Conservation (phyloP, 2,888 invertebrate species). For the Drosophila setosimentum region DNA sequence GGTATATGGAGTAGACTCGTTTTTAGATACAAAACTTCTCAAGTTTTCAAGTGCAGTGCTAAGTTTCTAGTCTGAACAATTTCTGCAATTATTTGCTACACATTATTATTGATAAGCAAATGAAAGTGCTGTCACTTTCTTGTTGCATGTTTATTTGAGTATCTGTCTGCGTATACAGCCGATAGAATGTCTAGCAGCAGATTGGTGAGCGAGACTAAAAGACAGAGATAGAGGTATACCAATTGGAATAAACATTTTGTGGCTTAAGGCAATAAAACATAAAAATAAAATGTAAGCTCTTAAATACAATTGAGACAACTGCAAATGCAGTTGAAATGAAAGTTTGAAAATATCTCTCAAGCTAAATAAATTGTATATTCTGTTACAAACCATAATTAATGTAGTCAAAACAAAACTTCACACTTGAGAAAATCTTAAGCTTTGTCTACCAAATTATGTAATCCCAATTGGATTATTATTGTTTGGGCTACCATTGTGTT, state of each 20-base stretch:
- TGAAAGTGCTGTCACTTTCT: neutral
- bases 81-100: conserved; percentile 5
- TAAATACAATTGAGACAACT: neutral
- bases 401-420: too few relatives aligned
- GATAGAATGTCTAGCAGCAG: neutral
- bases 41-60: neutral
- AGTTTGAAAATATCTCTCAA: neutral
- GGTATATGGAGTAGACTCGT: too few relatives aligned
- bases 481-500: neutral
- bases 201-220: too few relatives aligned
- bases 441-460: neutral
- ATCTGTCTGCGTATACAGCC: conserved; percentile 5
- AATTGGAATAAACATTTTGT: neutral
- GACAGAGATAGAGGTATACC: neutral
- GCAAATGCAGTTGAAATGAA: neutral
- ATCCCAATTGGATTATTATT: neutral
- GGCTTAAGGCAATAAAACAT: neutral
- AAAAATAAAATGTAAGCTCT: neutral
- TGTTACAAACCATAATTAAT: neutral
- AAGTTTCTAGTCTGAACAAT: neutral
- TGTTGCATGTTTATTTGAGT: conserved; percentile 3
- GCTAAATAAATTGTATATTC: neutral
- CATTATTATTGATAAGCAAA: neutral
- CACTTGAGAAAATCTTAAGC: neutral
- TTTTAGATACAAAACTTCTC: neutral